Conservation (phyloP, 1,140 invertebrate species). For the Caenorhabditis remanei region DNA sequence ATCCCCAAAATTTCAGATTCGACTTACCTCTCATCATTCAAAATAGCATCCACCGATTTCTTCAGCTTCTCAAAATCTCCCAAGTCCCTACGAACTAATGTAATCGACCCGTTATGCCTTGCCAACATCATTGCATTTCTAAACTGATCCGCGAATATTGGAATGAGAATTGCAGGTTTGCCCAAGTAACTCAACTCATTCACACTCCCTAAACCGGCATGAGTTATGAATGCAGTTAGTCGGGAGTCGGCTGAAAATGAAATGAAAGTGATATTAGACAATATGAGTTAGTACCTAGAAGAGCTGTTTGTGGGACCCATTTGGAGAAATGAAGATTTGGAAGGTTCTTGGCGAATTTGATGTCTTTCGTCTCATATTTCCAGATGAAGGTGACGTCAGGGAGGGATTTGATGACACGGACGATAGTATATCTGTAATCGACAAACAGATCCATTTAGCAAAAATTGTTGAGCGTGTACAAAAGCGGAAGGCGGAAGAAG, state of each 20-base stretch:
- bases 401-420: neutral
- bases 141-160: neutral
- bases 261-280: too few species aligned
- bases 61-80: neutral
- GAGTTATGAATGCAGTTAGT: conserved; percentile 70
- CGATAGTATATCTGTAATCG: conserved; percentile 23
- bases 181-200: conserved; percentile 68
- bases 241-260: conserved; percentile 66
- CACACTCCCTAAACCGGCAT: conserved; percentile 70
- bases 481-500: too few species aligned
- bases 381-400: conserved; percentile 65
- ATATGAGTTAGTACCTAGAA: conserved; percentile 30
- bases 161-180: conserved; percentile 68
- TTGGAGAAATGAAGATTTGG: conserved; percentile 58
- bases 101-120: conserved; percentile 26
- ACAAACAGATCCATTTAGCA: too few species aligned
- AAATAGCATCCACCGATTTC: neutral
- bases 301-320: conserved; percentile 65
- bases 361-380: conserved; percentile 63
- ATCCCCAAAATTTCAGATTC: neutral
- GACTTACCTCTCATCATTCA: neutral
- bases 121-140: conserved; percentile 47
- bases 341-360: conserved; percentile 40
- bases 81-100: neutral
- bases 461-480: too few species aligned